Conservation (phyloP, 2,797 vertebrate species). For the Macrochelys suwanniensis region DNA sequence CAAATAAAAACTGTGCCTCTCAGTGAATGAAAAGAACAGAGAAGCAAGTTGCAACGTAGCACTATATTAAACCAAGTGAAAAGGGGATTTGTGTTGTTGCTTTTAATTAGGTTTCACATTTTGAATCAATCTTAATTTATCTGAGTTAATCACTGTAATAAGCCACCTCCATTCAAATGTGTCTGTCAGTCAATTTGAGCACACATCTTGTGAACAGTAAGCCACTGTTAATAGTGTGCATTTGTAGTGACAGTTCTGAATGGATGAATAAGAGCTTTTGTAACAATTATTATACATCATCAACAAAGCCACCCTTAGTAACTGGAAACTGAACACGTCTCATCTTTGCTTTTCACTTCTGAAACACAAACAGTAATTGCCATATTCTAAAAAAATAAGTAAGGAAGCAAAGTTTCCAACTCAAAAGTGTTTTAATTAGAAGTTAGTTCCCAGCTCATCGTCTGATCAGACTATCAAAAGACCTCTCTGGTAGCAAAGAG, state of each 20-base stretch:
- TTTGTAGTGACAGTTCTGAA: background rate
- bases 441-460: background rate
- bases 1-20: background rate
- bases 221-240: background rate
- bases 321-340: background rate
- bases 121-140: background rate
- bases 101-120: background rate
- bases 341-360: background rate
- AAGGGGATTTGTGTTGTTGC: background rate
- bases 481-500: background rate
- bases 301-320: rapidly evolving
- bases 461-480: background rate
- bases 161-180: background rate
- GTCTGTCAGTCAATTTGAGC: background rate
- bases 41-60: background rate
- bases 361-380: background rate
- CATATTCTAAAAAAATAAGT: background rate
- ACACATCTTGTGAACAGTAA: background rate
- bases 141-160: background rate
- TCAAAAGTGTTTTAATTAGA: background rate
- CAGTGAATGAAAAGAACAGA: background rate
- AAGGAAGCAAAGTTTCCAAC: background rate
- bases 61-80: background rate
- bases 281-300: background rate
- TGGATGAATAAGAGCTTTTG: background rate